Base-by-base conservation (phyloP, 2,888 invertebrate genomes). In the Agrilus cyanescens region DNA sequence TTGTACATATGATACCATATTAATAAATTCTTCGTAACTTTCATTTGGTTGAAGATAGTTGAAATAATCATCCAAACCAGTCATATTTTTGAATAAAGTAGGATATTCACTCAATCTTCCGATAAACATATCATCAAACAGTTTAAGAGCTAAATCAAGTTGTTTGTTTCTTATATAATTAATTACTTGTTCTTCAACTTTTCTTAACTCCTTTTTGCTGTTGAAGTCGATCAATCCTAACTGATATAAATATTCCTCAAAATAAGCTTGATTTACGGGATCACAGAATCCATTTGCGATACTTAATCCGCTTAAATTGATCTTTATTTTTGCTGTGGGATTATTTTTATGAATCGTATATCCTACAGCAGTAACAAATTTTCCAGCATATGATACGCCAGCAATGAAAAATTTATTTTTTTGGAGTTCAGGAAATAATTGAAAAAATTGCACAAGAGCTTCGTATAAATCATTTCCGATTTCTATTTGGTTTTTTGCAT, bases 311-410 rank as follows among this genome's bases (percentile, higher is more conserved):
- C 74, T 72, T 34, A 76, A 60, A 54, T 82, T 81, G 5, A 83
- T 79, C 60, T 75, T 77, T 2, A 70, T 62, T 30, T 65, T 55
- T 1, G 76, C 72, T 2, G 53, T 59, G 7, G 66, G 61, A 50
- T 72, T 71, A 46, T 75, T 74, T 47, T 72, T 69, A 53, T 81
- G 76, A 41, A 84, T 82, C 1, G 77, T 74, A 55, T 80, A 74
- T 0, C 76, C 74, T 13, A 82, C 60, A 0, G 85, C 81, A 2
- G 88, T 89, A 0, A 37, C 37, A 12, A 40, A 46, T 32, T 46
- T 46, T 0, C 88, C 87, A 36, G 78, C 87, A 58, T 88, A 88
- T 0, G 85, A 86, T 66, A 90, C 89, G 1, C 90, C 90, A 0
- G 85, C 82, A 0, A 86, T 76, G 66, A 78, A 91, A 61, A 91